phyloP scores from a whole-genome alignment of 1,140 invertebrate genomes.

The Steinernema feltiae region DNA sequence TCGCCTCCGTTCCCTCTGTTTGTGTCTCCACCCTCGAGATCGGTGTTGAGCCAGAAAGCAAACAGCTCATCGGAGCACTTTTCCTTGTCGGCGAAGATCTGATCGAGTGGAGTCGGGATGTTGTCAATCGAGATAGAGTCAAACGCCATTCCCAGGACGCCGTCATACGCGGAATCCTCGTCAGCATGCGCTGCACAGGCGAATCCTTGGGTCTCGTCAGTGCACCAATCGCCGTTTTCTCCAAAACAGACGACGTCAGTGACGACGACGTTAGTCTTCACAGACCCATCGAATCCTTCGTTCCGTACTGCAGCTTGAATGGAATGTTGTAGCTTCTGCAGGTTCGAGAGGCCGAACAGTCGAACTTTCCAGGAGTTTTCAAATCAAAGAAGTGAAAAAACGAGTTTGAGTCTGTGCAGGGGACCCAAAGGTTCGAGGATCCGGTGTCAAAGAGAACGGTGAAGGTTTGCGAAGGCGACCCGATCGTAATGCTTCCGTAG shows the following conservation, averaged over 20 bases:
- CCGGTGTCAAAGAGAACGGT: constrained; percentile 94
- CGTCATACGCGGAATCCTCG: constrained; percentile 86
- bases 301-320: constrained; percentile 88
- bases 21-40: constrained; percentile 21
- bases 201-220: constrained; percentile 73
- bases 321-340: constrained; percentile 79
- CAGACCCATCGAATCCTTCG: constrained; percentile 86
- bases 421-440: constrained; percentile 94
- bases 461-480: constrained; percentile 68
- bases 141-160: constrained; percentile 87
- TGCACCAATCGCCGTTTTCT: constrained; percentile 26
- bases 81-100: constrained; percentile 86
- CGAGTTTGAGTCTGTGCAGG: constrained; percentile 91
- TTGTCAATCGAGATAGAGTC: constrained; percentile 68
- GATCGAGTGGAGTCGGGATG: constrained; percentile 64
- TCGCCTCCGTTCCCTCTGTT: constrained; percentile 57
- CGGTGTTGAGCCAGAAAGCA: constrained; percentile 80
- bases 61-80: constrained; percentile 74
- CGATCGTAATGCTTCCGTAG: constrained; percentile 83
- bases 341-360: constrained; percentile 73
- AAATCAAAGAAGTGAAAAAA: constrained; percentile 69
- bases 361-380: constrained; percentile 84
- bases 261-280: constrained; percentile 85
- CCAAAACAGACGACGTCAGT: constrained; percentile 69
- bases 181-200: constrained; percentile 82